These are phyloP conservation scores for Dryadula phaetusa DNA, from an alignment of 2,888 invertebrate genomes.

Conservation along the genomic window DNA sequence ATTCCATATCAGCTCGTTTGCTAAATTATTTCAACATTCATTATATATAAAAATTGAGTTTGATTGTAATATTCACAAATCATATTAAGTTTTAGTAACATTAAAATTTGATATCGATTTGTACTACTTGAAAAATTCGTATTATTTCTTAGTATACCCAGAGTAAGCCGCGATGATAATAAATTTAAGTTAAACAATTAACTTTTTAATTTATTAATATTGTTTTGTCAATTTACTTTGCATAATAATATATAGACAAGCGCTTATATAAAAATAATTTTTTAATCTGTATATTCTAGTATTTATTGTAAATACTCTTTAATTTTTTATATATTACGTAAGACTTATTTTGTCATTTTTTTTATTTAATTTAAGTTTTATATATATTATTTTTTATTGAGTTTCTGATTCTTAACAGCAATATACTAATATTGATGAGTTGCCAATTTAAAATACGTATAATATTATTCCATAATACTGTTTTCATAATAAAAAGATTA, in stretches of 20 bases:
- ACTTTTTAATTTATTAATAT: constrained; percentile 1
- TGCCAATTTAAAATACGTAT: neutral
- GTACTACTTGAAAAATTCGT: neutral
- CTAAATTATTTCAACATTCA: neutral
- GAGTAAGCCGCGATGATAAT: neutral
- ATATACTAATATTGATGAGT: neutral
- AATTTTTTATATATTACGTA: constrained; percentile 50
- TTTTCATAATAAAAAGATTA: neutral
- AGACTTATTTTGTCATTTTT: constrained; percentile 42
- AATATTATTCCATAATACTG: neutral
- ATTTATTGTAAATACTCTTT: constrained; percentile 71
- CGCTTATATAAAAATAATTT: constrained; percentile 8
- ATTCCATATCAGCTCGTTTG: too few relatives aligned
- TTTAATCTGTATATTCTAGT: constrained; percentile 53
- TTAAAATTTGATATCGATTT: neutral
- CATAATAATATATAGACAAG: neutral
- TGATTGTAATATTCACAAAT: neutral
- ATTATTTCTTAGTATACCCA: neutral
- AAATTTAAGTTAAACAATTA: neutral
- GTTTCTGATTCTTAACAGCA: neutral
- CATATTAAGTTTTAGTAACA: neutral
- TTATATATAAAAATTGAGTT: neutral
- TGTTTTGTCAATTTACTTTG: neutral
- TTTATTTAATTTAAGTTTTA: constrained; percentile 35
- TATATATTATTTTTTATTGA: constrained; percentile 14